A percentile compares a stretch with the other conserved stretches of the same genome.
These are phyloP conservation scores for Circaetus cinerascens DNA, from an alignment of 2,113 vertebrate genomes.

Conservation along the genomic window DNA sequence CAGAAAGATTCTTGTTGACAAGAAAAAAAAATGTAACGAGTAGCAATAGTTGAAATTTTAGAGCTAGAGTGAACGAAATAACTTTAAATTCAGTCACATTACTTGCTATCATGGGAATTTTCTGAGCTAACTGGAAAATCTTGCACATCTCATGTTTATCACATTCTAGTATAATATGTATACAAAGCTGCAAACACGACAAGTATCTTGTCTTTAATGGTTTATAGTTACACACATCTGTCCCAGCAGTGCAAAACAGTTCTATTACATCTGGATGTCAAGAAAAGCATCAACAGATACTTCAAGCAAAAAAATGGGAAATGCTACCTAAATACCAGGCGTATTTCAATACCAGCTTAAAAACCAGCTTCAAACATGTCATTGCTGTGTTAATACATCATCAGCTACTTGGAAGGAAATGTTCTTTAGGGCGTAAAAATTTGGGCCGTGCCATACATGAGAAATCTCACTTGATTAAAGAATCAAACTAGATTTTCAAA, in stretches of 20 bases:
- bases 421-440: background rate
- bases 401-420: background rate
- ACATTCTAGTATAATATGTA: background rate
- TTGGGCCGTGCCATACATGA: background rate
- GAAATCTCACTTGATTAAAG: background rate
- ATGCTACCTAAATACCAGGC: background rate
- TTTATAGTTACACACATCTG: background rate
- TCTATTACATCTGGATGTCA: background rate
- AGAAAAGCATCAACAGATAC: background rate
- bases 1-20: background rate
- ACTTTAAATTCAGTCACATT: background rate
- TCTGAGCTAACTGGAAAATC: background rate
- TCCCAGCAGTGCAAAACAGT: background rate
- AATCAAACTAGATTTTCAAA: background rate
- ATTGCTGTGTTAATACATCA: background rate
- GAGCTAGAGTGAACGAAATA: background rate
- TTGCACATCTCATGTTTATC: background rate
- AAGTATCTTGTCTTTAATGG: background rate
- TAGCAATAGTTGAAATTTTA: background rate
- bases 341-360: background rate
- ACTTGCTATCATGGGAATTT: background rate
- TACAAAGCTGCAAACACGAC: background rate
- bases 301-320: background rate
- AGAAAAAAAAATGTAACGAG: background rate
- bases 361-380: background rate